These are phyloP conservation scores for Sarcophaga caerulescens DNA, from an alignment of 2,888 invertebrate species.

Conservation along the genomic window DNA sequence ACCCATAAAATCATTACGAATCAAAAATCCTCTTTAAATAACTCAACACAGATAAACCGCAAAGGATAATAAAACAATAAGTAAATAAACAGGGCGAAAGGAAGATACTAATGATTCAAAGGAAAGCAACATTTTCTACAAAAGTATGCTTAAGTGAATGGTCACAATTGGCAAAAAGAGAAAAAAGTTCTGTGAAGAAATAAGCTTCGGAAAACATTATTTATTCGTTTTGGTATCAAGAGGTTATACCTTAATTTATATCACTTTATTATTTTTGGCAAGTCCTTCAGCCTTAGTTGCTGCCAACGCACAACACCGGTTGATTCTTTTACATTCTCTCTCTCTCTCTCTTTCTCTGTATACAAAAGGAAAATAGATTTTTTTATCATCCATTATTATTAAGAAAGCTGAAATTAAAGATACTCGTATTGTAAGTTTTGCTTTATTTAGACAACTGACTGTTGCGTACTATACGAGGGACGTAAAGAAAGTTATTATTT, in stretches of 20 bases:
- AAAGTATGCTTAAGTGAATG: conserved; percentile 51
- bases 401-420: background rate
- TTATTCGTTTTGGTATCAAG: conserved; percentile 60
- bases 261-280: conserved; percentile 64
- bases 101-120: background rate
- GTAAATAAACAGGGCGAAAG: conserved; percentile 22
- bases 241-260: conserved; percentile 68
- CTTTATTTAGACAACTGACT: background rate
- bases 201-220: conserved; percentile 50
- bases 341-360: background rate
- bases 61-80: conserved; percentile 48
- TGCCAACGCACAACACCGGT: conserved; percentile 20
- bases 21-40: conserved; percentile 54
- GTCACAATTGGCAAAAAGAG: conserved; percentile 47
- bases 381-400: background rate
- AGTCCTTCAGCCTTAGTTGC: conserved; percentile 37
- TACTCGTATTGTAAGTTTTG: background rate
- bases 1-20: conserved; percentile 60
- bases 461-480: background rate
- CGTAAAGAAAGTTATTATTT: background rate
- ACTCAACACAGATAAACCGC: conserved; percentile 49
- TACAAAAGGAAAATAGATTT: background rate
- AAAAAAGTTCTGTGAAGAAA: background rate
- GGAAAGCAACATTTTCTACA: background rate
- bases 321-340: conserved; percentile 2